Evolutionary conservation across 1,140 invertebrate genomes (phyloP), one percentile per base, ranked within the genome.

Genomic region (Philaenus spumarius): DNA sequence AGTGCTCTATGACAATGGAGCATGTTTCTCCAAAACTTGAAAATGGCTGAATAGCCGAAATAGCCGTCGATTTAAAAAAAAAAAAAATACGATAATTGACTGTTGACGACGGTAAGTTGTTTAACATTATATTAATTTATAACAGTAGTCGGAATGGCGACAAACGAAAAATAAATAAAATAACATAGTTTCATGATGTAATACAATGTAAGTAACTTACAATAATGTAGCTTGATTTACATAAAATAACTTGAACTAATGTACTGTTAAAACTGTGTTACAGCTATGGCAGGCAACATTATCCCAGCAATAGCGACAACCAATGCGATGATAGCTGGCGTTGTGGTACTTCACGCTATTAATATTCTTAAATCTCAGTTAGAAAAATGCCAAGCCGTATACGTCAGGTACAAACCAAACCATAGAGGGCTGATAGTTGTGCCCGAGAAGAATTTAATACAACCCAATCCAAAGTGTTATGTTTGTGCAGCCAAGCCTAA

Each of bases 261-360:
- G 15, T 61, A 48, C 48, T 66, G 47, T 24, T 39, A 47, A 48
- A 26, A 34, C 19, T 55, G 64, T 62, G 59, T 73, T 75, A 62
- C 71, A 94, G 91, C 96, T 23, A 98, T 98, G 90, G 97, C 97
- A 11, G 96, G 97, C 1, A 92, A 92, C 66, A 99, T 99, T 60
- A 97, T 99, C 67, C 96, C 97, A 42, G 97, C 97, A 0, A 98
- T 99, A 69, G 96, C 97, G 1, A 97, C 96, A 2, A 97, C 96
- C 2, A 99, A 99, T 72, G 96, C 97, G 9, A 92, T 98, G 59
- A 88, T 98, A 43, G 95, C 95, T 20, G 97, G 95, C 0, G 75
- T 98, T 3, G 90, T 96, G 15, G 92, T 98, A 1, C 77, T 98
- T 30, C 85, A 95, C 62, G 85, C 90, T 2, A 83, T 97, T 46